phyloP scores from a whole-genome alignment of 1,140 invertebrate genomes.

The Bilobella aurantiaca region DNA sequence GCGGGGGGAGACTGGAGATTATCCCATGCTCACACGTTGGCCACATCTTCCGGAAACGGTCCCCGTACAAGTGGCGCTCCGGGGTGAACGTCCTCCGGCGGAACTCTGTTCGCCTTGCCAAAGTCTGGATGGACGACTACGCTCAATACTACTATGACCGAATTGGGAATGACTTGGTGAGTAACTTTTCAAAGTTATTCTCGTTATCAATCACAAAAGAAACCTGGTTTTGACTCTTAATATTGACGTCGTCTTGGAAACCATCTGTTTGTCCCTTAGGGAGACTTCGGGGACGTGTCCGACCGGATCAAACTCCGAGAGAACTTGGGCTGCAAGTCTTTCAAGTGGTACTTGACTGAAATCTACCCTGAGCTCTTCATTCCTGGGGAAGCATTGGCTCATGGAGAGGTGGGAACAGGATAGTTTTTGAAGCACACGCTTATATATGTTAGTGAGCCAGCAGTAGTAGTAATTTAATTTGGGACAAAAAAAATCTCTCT shows the following conservation, averaged over 20 bases:
- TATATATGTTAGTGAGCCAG: neutral
- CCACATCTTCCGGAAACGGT: conserved; percentile 79
- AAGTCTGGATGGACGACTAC: conserved; percentile 96
- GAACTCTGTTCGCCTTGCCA: conserved; percentile 78
- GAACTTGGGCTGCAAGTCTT: conserved; percentile 78
- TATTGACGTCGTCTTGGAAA: too few relatives aligned
- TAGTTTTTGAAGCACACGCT: conserved; percentile 14
- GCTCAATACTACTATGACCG: conserved; percentile 95
- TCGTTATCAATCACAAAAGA: too few relatives aligned
- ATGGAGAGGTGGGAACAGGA: conserved; percentile 88
- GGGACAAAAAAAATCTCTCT: too few relatives aligned
- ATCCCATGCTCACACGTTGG: conserved; percentile 94
- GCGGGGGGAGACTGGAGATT: conserved; percentile 81
- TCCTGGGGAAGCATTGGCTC: conserved; percentile 87
- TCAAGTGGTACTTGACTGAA: conserved; percentile 96
- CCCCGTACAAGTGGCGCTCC: conserved; percentile 75
- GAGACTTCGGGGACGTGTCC: conserved; percentile 88
- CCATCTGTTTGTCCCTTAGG: too few relatives aligned
- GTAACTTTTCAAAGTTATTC: too few relatives aligned
- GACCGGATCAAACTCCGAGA: conserved; percentile 62
- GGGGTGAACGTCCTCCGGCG: conserved; percentile 93
- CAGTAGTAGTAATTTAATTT: conserved; percentile 27
- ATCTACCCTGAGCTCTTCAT: conserved; percentile 96
- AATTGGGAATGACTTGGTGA: conserved; percentile 90
- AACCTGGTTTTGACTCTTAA: too few relatives aligned